These are phyloP conservation scores for Thyatira batis DNA, from an alignment of 2,888 invertebrate genomes.

Conservation along the genomic window DNA sequence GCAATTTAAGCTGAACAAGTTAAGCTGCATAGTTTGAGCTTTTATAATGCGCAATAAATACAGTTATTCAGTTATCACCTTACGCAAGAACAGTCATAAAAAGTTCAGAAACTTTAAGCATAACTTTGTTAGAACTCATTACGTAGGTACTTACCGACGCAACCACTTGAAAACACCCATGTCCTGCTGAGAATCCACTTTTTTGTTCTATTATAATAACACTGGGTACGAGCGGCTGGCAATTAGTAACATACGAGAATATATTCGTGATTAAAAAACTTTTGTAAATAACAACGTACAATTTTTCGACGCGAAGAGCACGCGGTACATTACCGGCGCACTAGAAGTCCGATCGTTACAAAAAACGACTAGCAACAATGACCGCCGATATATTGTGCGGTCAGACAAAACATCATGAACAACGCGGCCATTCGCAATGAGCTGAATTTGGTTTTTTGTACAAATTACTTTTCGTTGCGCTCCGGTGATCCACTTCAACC, in stretches of 20 bases:
- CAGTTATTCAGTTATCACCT: too few relatives aligned
- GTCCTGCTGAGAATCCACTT: slow-evolving; percentile 66
- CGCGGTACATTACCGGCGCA: slow-evolving; percentile 75
- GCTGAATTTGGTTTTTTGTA: slow-evolving; percentile 80
- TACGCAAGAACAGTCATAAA: too few relatives aligned
- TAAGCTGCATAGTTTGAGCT: too few relatives aligned
- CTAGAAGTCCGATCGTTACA: slow-evolving; percentile 59
- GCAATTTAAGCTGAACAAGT: too few relatives aligned
- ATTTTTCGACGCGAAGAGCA: slow-evolving; percentile 47
- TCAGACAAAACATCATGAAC: slow-evolving; percentile 80
- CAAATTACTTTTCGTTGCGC: slow-evolving; percentile 81
- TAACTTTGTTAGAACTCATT: not conserved
- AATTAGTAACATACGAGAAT: slow-evolving; percentile 31
- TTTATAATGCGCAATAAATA: too few relatives aligned
- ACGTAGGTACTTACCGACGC: slow-evolving; percentile 68
- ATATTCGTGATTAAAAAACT: slow-evolving; percentile 34
- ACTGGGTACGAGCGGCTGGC: slow-evolving; percentile 27
- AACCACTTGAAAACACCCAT: slow-evolving; percentile 80
- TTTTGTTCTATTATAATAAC: slow-evolving; percentile 38
- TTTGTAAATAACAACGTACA: slow-evolving; percentile 52
- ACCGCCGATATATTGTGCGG: slow-evolving; percentile 79
- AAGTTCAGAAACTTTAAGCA: not conserved
- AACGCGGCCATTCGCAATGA: slow-evolving; percentile 76
- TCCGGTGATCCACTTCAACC: slow-evolving; percentile 76
- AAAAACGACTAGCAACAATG: slow-evolving; percentile 78